phyloP scores from a whole-genome alignment of 1,140 invertebrate genomes.

The Solen grandis region DNA sequence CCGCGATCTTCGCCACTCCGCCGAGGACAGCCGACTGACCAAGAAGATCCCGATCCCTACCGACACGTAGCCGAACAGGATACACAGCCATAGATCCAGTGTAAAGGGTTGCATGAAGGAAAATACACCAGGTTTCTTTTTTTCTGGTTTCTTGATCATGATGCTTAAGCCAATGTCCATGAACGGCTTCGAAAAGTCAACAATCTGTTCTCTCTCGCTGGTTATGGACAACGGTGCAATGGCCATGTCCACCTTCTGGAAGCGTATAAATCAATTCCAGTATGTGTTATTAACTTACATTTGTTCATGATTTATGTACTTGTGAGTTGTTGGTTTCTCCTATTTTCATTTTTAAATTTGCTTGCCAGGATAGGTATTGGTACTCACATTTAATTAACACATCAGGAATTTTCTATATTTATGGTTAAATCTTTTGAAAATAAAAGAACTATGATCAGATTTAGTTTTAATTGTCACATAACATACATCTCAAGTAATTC shows the following conservation, averaged over 20 bases:
- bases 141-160: slow-evolving; percentile 98
- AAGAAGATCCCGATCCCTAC: slow-evolving; percentile 96
- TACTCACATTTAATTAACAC: too few relatives aligned
- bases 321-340: neutral
- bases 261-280: slow-evolving; percentile 62
- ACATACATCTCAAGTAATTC: too few relatives aligned
- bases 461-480: too few relatives aligned
- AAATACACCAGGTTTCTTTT: slow-evolving; percentile 96
- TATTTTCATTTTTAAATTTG: neutral
- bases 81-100: slow-evolving; percentile 98
- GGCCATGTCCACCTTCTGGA: slow-evolving; percentile 78
- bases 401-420: too few relatives aligned
- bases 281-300: too few relatives aligned
- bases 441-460: too few relatives aligned
- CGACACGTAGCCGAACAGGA: slow-evolving; percentile 93
- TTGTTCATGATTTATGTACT: neutral
- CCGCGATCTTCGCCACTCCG: slow-evolving; percentile 92
- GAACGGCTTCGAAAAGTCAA: slow-evolving; percentile 81
- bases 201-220: slow-evolving; percentile 74
- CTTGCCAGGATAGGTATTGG: too few relatives aligned
- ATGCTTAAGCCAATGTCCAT: slow-evolving; percentile 81
- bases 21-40: slow-evolving; percentile 92
- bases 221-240: slow-evolving; percentile 80
- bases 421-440: too few relatives aligned
- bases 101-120: slow-evolving; percentile 98